phyloP scores from a whole-genome alignment of 2,113 vertebrate genomes.

The Benitochromis conjunctus region DNA sequence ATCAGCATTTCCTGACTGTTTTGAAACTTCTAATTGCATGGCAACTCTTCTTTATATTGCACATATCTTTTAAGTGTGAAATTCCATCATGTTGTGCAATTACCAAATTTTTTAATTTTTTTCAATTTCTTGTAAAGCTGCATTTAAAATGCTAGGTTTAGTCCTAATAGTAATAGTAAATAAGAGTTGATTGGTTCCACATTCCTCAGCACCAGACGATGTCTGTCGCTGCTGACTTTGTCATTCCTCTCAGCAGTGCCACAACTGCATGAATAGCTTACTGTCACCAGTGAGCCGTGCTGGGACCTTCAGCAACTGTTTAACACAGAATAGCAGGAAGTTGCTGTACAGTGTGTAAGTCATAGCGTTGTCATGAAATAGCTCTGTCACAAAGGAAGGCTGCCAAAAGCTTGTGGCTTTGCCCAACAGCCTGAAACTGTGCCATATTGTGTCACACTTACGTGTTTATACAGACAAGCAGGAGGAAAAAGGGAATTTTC shows the following conservation, averaged over 20 bases:
- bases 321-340: slow-evolving; percentile 1
- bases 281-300: not conserved
- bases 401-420: not conserved
- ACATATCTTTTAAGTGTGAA: not conserved
- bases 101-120: not conserved
- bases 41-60: not conserved
- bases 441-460: not conserved
- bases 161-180: not conserved
- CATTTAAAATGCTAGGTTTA: not conserved
- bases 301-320: not conserved
- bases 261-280: not conserved
- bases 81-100: not conserved
- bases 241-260: not conserved
- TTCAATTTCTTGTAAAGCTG: not conserved
- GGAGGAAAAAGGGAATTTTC: not conserved
- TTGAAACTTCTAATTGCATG: not conserved
- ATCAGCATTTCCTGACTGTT: not conserved
- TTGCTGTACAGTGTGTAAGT: not conserved
- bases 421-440: not conserved
- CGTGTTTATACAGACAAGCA: not conserved
- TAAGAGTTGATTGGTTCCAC: not conserved
- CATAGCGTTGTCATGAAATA: not conserved
- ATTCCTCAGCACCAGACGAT: not conserved
- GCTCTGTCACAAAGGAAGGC: not conserved
- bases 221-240: not conserved